Conservation (phyloP, 35 echinoderm and acorn worm species). For the Ophiothrix spiculata region DNA sequence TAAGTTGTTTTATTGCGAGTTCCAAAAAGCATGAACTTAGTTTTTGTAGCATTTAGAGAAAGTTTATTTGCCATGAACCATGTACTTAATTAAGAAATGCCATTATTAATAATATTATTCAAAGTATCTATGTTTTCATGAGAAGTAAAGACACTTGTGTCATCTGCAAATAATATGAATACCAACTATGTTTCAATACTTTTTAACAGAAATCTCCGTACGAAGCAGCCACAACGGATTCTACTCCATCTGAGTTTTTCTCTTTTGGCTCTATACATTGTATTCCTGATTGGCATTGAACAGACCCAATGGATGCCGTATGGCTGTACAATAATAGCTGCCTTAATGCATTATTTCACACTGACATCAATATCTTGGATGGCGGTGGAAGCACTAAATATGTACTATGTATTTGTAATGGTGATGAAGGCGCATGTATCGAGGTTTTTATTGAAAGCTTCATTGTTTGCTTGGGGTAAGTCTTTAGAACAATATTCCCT, state of each 20-base stretch:
- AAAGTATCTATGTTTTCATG: too few species aligned
- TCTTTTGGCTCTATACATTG: not conserved
- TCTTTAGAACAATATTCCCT: not conserved
- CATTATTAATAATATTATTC: too few species aligned
- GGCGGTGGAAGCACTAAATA: constrained; percentile 67
- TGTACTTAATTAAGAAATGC: too few species aligned
- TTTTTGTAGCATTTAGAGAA: too few species aligned
- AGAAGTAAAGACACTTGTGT: too few species aligned
- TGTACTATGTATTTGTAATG: constrained; percentile 63
- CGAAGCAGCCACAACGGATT: not conserved
- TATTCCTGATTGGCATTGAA: not conserved
- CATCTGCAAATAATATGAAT: not conserved
- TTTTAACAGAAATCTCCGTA: not conserved
- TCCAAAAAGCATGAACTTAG: too few species aligned
- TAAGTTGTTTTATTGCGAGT: too few species aligned
- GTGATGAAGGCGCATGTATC: constrained; percentile 56
- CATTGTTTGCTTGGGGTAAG: constrained; percentile 67
- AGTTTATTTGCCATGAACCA: too few species aligned
- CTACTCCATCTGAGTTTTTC: not conserved
- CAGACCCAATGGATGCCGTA: not conserved
- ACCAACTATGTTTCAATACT: not conserved
- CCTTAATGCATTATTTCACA: constrained; percentile 37
- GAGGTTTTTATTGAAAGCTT: constrained; percentile 65
- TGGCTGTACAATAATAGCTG: not conserved
- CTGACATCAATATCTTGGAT: constrained; percentile 71